Evolutionary conservation across 2,797 vertebrate species (phyloP), one percentile per base, ranked within the genome.

Genomic region (Cheirogaleus major): DNA sequence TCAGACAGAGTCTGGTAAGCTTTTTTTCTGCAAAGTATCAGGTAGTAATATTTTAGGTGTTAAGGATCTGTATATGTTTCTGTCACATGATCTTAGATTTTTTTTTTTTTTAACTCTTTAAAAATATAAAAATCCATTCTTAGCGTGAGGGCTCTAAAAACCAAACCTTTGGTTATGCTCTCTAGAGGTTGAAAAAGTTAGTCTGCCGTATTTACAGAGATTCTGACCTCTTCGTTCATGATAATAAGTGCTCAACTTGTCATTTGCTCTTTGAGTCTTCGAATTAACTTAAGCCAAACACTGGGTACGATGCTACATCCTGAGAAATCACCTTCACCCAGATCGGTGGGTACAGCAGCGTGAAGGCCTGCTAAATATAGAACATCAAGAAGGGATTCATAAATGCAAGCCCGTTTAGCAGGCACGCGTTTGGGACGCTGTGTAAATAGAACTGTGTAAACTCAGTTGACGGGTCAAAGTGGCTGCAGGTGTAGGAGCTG

Each of bases 11-110:
- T 73, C 95, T 82, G 32, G 59, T 50, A 92, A 85, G 5, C n/a
- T 65, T 82, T 95, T 70, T 91, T n/a, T n/a, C 86, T 88, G 27
- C 27, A 73, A 85, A 91, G 69, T 61, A 69, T 27, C 38, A 80
- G 69, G 67, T 35, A 52, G 57, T 78, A 90, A 81, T 83, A 67
- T 75, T 83, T 79, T 83, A 81, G 32, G 32, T 30, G 86, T 90
- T 87, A 81, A 69, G 52, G 17, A 82, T 11, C 17, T 75, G 15
- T 10, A 35, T 76, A n/a, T 65, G 12, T 45, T 38, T 89, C 32
- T 25, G 38, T 94, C 12, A 72, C 22, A 50, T 88, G 84, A 72
- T 90, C 22, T 95, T 96, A 88, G n/a, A 35, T 85, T 45, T 45
- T 63, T 69, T 43, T 22, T 61, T 32, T 63, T 57, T n/a, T n/a